These are phyloP conservation scores for Tenthredo mesomela DNA, from an alignment of 2,888 invertebrate species.

Conservation along the genomic window DNA sequence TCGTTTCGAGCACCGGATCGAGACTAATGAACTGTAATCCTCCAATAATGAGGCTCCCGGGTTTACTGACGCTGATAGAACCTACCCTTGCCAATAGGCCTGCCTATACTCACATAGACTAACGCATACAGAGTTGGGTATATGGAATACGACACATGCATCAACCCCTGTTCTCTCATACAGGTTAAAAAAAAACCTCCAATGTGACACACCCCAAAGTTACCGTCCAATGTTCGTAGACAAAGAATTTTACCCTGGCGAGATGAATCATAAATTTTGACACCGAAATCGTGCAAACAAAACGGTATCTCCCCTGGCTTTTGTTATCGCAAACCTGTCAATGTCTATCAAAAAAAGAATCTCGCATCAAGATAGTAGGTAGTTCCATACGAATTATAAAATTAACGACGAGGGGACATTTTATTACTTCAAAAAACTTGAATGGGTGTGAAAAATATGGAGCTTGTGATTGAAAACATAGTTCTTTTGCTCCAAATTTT, in stretches of 20 bases:
- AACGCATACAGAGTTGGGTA: not conserved
- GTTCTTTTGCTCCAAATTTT: not conserved
- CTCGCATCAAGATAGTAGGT: not conserved
- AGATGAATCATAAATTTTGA: not conserved
- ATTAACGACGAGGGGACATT: not conserved
- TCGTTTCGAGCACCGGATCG: slow-evolving; percentile 69
- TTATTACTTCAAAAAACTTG: not conserved
- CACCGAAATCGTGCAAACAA: not conserved
- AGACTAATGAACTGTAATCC: slow-evolving; percentile 75
- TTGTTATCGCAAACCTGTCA: not conserved
- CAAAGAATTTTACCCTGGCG: not conserved
- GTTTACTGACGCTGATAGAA: slow-evolving; percentile 49
- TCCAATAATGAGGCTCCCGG: slow-evolving; percentile 69
- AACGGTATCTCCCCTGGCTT: not conserved
- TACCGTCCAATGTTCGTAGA: not conserved
- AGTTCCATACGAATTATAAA: not conserved
- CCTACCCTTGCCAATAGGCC: slow-evolving; percentile 31
- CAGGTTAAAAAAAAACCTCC: not conserved
- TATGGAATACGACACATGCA: not conserved
- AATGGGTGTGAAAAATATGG: not conserved
- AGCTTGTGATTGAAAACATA: not conserved
- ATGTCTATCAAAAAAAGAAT: not conserved
- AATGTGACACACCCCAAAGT: not conserved
- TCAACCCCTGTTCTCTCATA: not conserved
- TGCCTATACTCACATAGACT: not conserved